Evolutionary conservation across 2,888 invertebrate genomes (phyloP), one percentile per base, ranked within the genome.

Genomic region (Ectropis crepuscularia): DNA sequence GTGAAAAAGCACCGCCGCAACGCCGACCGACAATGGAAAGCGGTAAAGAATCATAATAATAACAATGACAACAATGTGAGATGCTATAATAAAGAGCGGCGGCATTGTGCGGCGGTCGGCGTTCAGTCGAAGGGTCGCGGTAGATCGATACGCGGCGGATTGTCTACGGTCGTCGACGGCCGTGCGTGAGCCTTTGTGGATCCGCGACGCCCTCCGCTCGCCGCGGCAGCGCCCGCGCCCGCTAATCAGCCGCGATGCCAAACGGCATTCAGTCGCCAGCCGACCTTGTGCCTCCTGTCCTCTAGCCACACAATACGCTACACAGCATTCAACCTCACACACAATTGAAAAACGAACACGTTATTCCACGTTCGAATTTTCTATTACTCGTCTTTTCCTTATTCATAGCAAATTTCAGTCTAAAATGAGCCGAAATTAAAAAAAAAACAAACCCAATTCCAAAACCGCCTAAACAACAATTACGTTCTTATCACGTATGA

Each of bases 41-140:
- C 92, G 92, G 92, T 89, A 91, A 92, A 92, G 92, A 92, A 92
- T 92, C 92, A 92, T 92, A 92, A 92, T 92, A 92, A 92, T 92
- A 92, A 92, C 92, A 92, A 92, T 92, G 92, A 92, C 92, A 92
- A 92, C 92, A 92, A 92, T 92, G 92, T 92, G 92, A 92, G 92
- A 92, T 92, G 92, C 88, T 92, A 92, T 92, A 92, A 92, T 92
- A 92, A 92, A 92, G 92, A 92, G 90, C 88, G 83, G 85, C 88
- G 90, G 89, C 89, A 91, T 92, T 92, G 92, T 92, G 91, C 89
- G 85, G 83, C 89, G 89, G 89, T 86, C 90, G 89, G 86, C 88
- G 90, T 80, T 87, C 84, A 86, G 86, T 88, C 89, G 90, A 89
- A 91, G 92, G 92, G 91, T 91, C 91, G 92, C 89, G 87, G 77